Evolutionary conservation across 2,797 vertebrate genomes (phyloP).

Genomic region (Thaleichthys pacificus): DNA sequence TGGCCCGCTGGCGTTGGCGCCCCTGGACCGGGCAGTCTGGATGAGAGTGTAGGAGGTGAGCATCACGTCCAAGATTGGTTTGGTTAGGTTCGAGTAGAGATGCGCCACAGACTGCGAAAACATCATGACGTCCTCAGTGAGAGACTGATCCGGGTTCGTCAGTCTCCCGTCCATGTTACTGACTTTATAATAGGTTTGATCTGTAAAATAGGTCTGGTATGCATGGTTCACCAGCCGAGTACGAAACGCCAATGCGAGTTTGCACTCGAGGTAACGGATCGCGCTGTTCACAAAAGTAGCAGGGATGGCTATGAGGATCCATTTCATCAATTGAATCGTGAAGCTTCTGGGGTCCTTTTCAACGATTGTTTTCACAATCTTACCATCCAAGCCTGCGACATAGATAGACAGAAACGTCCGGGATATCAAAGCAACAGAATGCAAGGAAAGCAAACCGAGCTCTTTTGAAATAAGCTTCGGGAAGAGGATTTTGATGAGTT

Average conservation of each 20-base stretch:
- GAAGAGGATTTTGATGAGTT: constrained; percentile 88
- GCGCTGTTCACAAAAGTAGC: constrained; percentile 98
- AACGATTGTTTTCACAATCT: constrained; percentile 97
- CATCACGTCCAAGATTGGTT: constrained; percentile 93
- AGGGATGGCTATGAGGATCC: constrained; percentile 95
- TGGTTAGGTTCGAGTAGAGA: constrained; percentile 97
- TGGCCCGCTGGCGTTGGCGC: constrained; percentile 89
- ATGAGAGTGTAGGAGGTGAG: constrained; percentile 97
- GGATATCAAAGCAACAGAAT: constrained; percentile 90
- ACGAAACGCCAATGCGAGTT: constrained; percentile 92
- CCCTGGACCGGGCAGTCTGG: constrained; percentile 86
- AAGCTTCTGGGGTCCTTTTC: constrained; percentile 90
- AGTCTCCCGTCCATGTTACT: constrained; percentile 95
- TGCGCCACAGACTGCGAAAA: constrained; percentile 96
- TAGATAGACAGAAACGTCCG: constrained; percentile 97
- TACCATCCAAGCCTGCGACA: constrained; percentile 92
- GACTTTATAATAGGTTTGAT: constrained; percentile 95
- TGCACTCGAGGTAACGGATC: constrained; percentile 95
- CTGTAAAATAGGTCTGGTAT: constrained; percentile 91
- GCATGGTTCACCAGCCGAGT: constrained; percentile 91
- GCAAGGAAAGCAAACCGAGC: constrained; percentile 87
- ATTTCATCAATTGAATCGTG: constrained; percentile 86
- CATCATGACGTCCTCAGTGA: constrained; percentile 96
- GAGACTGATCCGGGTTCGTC: constrained; percentile 95
- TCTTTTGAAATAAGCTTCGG: constrained; percentile 86